A percentile compares a stretch with the other conserved stretches of the same genome.
These are phyloP conservation scores for Alces alces DNA, from an alignment of 2,113 vertebrate species.

Conservation along the genomic window DNA sequence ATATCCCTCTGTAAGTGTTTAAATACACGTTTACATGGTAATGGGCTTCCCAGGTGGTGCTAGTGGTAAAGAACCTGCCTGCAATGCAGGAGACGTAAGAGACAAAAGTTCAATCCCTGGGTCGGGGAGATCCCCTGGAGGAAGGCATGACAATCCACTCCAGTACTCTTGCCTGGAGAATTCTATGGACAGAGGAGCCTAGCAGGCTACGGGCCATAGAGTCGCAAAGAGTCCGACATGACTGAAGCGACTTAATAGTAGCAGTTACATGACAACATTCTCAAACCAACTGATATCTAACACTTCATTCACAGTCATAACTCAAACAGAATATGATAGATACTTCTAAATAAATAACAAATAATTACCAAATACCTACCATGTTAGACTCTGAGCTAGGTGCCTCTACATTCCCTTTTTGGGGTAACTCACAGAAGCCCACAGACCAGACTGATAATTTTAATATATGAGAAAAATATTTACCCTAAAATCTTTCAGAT, in stretches of 20 bases:
- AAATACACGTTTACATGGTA: neutral
- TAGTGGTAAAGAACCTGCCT: neutral
- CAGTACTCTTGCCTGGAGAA: neutral
- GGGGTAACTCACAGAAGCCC: slow-evolving; percentile 6
- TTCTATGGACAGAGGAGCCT: neutral
- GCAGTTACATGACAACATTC: neutral
- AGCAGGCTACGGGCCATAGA: neutral
- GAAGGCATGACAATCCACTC: neutral
- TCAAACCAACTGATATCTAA: neutral
- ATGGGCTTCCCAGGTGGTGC: neutral
- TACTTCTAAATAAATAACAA: neutral
- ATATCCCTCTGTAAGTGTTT: neutral
- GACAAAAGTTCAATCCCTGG: neutral
- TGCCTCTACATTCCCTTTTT: neutral
- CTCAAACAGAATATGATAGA: neutral
- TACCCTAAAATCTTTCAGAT: slow-evolving; percentile 40
- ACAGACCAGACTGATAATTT: neutral
- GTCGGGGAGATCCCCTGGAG: neutral
- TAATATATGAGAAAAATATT: slow-evolving; percentile 21
- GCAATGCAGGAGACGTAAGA: neutral
- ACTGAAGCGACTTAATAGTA: neutral
- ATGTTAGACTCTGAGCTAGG: neutral
- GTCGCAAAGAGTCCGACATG: neutral
- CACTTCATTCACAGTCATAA: neutral
- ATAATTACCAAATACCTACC: neutral